phyloP scores from a whole-genome alignment of 2,113 vertebrate genomes.

The Leptodactylus fuscus region DNA sequence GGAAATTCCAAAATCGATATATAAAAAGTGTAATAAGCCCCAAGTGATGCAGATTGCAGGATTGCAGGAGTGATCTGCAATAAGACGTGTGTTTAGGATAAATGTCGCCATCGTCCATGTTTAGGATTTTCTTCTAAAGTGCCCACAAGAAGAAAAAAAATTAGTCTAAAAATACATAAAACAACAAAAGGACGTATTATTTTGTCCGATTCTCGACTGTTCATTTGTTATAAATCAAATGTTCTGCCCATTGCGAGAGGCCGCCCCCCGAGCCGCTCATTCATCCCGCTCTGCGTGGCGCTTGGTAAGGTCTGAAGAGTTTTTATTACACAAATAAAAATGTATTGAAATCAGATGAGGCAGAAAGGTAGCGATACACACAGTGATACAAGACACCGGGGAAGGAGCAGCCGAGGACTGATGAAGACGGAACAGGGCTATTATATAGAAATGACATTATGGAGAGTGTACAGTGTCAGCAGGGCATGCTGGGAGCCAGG shows the following conservation, averaged over 20 bases:
- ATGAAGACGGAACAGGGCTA: neutral
- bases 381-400: neutral
- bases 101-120: too few species aligned
- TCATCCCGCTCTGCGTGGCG: neutral
- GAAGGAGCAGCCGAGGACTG: neutral
- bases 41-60: too few species aligned
- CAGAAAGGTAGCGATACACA: neutral
- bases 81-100: too few species aligned
- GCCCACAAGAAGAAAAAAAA: neutral
- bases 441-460: neutral
- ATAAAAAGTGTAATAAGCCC: too few species aligned
- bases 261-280: neutral
- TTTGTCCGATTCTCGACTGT: neutral
- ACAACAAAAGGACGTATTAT: conserved; percentile 5
- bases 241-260: neutral
- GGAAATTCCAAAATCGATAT: too few species aligned
- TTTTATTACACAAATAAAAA: neutral
- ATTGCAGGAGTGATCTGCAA: too few species aligned
- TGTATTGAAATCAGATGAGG: conserved; percentile 21
- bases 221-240: conserved; percentile 10
- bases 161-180: neutral
- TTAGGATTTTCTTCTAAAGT: neutral
- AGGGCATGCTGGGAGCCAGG: neutral
- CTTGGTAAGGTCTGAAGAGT: neutral
- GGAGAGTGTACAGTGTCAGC: neutral